A percentile compares a stretch with the other conserved stretches of the same genome.
Evolutionary conservation across 1,140 invertebrate species (phyloP).

Genomic region (Philopotamus ludificatus): DNA sequence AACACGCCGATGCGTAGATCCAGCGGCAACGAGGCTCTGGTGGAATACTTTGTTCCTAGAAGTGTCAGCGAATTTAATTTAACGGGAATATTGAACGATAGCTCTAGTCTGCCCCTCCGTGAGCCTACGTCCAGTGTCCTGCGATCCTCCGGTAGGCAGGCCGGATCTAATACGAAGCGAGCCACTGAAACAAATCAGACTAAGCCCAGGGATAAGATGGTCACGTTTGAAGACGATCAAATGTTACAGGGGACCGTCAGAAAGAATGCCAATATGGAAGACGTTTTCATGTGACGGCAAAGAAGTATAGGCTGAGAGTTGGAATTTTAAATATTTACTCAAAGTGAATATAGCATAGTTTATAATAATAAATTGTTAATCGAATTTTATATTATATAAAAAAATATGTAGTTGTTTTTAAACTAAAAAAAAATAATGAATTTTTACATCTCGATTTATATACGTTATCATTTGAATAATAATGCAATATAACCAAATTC

Average conservation of each 20-base stretch:
- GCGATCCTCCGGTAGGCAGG: constrained; percentile 41
- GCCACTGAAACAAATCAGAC: constrained; percentile 45
- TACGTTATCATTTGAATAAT: too few species aligned
- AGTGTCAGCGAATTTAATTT: constrained; percentile 80
- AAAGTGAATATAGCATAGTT: not conserved
- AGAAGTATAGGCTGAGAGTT: constrained; percentile 38
- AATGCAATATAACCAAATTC: too few species aligned
- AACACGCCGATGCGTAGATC: constrained; percentile 65
- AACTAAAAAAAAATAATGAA: not conserved
- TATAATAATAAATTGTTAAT: not conserved
- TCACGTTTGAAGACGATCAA: constrained; percentile 76
- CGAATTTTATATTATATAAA: not conserved
- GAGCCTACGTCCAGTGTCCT: constrained; percentile 47
- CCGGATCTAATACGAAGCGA: constrained; percentile 45
- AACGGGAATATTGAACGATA: constrained; percentile 59
- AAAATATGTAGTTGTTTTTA: not conserved
- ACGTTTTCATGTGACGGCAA: constrained; percentile 53
- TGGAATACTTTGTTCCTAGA: constrained; percentile 79
- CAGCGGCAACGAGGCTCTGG: constrained; percentile 63
- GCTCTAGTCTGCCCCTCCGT: constrained; percentile 56
- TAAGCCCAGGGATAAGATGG: constrained; percentile 68
- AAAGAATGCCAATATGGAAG: constrained; percentile 45
- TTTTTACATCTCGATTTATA: too few species aligned
- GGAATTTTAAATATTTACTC: constrained; percentile 9
- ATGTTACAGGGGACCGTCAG: constrained; percentile 49